Conservation (phyloP, 2,113 vertebrate species). For the Upupa epops region DNA sequence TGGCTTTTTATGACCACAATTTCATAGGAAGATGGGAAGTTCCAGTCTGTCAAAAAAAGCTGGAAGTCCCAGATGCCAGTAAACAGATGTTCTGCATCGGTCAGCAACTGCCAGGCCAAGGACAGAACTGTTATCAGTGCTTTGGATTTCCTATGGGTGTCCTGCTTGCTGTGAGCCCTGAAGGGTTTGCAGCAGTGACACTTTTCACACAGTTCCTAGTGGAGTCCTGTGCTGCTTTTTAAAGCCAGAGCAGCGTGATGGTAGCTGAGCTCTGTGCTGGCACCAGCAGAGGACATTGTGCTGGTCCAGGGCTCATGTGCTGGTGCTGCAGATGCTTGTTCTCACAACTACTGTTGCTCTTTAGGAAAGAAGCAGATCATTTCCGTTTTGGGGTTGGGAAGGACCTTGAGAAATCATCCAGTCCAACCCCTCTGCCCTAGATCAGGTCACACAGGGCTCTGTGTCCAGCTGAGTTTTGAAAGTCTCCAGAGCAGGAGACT, state of each 20-base stretch:
- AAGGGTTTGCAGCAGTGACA: background rate
- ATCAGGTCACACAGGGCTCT: too few species aligned
- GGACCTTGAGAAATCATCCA: too few species aligned
- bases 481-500: too few species aligned
- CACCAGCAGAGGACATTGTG: background rate
- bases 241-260: background rate
- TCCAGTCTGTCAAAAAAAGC: background rate
- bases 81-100: background rate
- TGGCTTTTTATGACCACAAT: background rate
- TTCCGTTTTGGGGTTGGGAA: background rate
- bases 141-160: background rate
- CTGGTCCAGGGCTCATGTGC: background rate
- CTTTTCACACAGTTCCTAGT: background rate
- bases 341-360: background rate
- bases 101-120: background rate
- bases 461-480: too few species aligned
- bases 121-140: background rate
- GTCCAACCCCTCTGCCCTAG: too few species aligned
- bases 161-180: background rate
- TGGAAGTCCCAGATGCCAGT: slow-evolving; percentile 34
- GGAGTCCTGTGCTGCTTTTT: background rate
- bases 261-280: background rate
- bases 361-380: background rate
- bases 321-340: background rate
- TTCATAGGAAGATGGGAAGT: slow-evolving; percentile 6